Percentiles rank a stretch among this genome's conserved stretches.
Conservation (phyloP, 2,888 invertebrate species). For the Microctonus brassicae region DNA sequence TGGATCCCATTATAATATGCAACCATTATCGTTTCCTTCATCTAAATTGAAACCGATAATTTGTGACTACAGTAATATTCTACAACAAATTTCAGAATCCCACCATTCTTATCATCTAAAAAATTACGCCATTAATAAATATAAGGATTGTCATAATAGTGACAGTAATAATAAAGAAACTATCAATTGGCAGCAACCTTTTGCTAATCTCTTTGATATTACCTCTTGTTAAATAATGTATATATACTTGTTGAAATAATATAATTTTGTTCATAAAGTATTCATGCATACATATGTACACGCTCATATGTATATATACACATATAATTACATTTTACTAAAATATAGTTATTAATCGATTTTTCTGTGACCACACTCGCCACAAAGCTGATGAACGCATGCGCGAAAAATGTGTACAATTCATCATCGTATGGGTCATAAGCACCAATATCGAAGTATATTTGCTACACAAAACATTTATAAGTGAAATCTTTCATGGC, state of each 20-base stretch:
- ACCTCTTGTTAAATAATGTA: background rate
- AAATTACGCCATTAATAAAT: background rate
- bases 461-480: no score
- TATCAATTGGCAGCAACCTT: background rate
- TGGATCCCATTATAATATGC: constrained; percentile 72
- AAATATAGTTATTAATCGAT: constrained; percentile 13
- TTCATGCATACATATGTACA: no score
- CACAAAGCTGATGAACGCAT: no score
- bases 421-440: background rate
- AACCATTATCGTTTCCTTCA: constrained; percentile 55
- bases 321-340: no score
- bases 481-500: no score
- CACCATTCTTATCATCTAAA: background rate
- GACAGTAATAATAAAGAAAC: background rate
- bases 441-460: background rate
- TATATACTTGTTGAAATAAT: background rate
- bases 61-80: constrained; percentile 36
- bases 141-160: background rate
- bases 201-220: background rate
- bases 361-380: no score
- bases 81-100: background rate
- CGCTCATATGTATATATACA: no score
- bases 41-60: constrained; percentile 27
- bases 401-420: no score
- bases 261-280: no score